Percentiles rank a stretch among this genome's conserved stretches.
phyloP scores from a whole-genome alignment of 2,113 vertebrate species.

The Myiozetetes cayanensis region DNA sequence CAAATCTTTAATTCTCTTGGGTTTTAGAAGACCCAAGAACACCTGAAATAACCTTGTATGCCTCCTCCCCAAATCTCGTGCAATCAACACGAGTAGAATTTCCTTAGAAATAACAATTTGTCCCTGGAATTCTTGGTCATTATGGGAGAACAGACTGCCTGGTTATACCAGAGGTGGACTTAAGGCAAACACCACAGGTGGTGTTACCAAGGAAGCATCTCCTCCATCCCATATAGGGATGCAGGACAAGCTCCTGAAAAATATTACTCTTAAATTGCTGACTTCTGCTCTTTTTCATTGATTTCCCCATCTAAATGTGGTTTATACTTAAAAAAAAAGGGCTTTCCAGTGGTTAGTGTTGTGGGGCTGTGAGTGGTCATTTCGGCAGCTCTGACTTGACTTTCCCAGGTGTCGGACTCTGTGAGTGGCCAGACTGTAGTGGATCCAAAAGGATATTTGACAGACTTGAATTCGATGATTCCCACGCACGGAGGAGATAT shows the following conservation, averaged over 20 bases:
- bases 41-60: background rate
- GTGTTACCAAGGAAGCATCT: background rate
- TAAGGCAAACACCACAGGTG: background rate
- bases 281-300: background rate
- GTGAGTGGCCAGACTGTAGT: conserved; percentile 98
- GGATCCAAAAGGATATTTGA: conserved; percentile 96
- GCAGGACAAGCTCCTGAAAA: background rate
- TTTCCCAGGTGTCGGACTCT: conserved; percentile 90
- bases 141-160: background rate
- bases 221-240: background rate
- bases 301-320: background rate
- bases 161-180: background rate
- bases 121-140: background rate
- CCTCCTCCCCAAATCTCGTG: background rate
- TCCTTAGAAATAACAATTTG: background rate
- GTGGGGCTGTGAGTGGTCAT: background rate
- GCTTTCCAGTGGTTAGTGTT: background rate
- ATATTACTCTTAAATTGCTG: background rate
- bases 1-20: background rate
- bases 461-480: conserved; percentile 98
- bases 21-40: background rate
- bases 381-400: background rate
- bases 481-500: conserved; percentile 97
- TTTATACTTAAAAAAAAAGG: background rate
- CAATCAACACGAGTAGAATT: background rate